A percentile compares a stretch with the other conserved stretches of the same genome.
phyloP scores from a whole-genome alignment of 2,888 invertebrate genomes.

The Subacronicta megacephala region DNA sequence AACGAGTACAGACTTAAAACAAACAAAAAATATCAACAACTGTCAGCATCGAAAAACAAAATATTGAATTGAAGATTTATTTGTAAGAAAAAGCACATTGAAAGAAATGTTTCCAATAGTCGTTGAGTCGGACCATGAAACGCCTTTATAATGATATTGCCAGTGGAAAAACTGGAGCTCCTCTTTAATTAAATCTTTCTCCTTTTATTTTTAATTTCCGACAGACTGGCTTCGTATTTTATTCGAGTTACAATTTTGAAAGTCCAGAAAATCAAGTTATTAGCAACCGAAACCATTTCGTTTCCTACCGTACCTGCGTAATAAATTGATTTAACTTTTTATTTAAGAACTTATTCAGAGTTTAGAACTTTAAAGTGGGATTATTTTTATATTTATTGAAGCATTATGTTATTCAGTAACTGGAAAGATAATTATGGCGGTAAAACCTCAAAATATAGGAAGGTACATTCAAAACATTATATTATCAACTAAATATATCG shows the following conservation, averaged over 20 bases:
- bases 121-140: conserved; percentile 39
- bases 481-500: not conserved
- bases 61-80: conserved; percentile 16
- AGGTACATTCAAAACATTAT: too few species aligned
- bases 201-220: conserved; percentile 66
- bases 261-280: conserved; percentile 43
- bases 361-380: not conserved
- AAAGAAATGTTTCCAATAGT: conserved; percentile 47
- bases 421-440: too few species aligned
- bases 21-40: not conserved
- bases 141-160: conserved; percentile 58
- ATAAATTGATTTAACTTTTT: conserved; percentile 31
- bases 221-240: conserved; percentile 61
- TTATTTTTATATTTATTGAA: not conserved
- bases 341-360: conserved; percentile 18
- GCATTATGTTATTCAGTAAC: too few species aligned
- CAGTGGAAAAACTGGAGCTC: conserved; percentile 54
- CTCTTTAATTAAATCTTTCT: conserved; percentile 67
- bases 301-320: not conserved
- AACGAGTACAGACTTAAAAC: not conserved
- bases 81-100: conserved; percentile 21
- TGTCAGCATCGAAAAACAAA: conserved; percentile 7
- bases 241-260: conserved; percentile 63
- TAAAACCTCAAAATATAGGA: too few species aligned
- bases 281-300: conserved; percentile 33